These are phyloP conservation scores for Peromyscus californicus DNA, from an alignment of 2,113 vertebrate genomes.

Conservation along the genomic window DNA sequence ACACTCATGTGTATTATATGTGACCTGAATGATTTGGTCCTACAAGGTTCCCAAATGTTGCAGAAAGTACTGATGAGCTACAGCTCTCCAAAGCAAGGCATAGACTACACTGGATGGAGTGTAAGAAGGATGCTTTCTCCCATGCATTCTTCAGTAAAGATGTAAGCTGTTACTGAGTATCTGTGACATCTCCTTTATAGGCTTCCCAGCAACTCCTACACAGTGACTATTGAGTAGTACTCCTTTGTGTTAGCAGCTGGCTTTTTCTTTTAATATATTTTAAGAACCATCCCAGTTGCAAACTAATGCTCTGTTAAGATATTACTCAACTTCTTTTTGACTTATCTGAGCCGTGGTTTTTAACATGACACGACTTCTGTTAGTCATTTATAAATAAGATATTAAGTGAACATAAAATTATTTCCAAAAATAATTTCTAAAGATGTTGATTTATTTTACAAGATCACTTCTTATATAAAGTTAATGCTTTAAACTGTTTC, in stretches of 20 bases:
- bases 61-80: constrained; percentile 3
- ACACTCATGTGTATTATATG: neutral
- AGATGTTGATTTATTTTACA: constrained; percentile 25
- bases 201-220: constrained; percentile 66
- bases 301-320: constrained; percentile 58
- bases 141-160: neutral
- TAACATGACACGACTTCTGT: constrained; percentile 4
- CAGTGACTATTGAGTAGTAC: constrained; percentile 61
- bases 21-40: constrained; percentile 56
- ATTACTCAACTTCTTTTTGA: constrained; percentile 64
- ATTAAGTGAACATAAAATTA: constrained; percentile 12
- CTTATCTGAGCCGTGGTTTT: constrained; percentile 46
- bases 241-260: constrained; percentile 77
- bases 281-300: constrained; percentile 66
- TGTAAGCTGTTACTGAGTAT: constrained; percentile 23
- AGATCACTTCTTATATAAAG: constrained; percentile 5
- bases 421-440: constrained; percentile 61
- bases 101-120: neutral
- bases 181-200: constrained; percentile 43
- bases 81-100: neutral
- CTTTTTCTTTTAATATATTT: constrained; percentile 75
- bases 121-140: neutral
- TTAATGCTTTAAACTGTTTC: constrained; percentile 40
- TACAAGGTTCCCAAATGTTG: constrained; percentile 1
- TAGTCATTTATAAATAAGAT: constrained; percentile 47